Evolutionary conservation across 2,797 vertebrate genomes (phyloP).

Genomic region (Acanthis flammea): DNA sequence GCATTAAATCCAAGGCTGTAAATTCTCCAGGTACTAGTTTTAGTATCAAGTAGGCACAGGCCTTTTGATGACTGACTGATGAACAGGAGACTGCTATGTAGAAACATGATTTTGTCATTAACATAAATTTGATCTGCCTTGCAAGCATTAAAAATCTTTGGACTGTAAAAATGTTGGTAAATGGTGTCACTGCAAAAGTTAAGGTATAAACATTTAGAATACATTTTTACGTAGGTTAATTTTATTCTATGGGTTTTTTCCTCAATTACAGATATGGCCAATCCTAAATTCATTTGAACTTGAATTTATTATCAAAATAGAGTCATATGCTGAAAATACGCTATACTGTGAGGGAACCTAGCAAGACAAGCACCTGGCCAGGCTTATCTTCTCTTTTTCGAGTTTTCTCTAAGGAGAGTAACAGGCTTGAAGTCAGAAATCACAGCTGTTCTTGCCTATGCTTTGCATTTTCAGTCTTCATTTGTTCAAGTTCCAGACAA

Average conservation of each 20-base stretch:
- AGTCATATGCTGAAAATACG: neutral
- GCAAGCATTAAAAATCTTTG: neutral
- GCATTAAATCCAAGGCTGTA: neutral
- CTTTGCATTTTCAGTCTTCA: constrained; percentile 31
- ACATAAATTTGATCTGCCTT: neutral
- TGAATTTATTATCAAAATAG: neutral
- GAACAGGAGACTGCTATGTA: neutral
- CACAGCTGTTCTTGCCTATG: constrained; percentile 8
- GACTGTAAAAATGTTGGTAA: neutral
- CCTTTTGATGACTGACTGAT: neutral
- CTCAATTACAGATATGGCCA: neutral
- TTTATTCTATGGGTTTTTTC: neutral
- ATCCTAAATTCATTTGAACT: neutral
- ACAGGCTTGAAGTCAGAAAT: constrained; percentile 36
- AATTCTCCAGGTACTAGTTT: neutral
- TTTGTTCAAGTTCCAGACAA: constrained; percentile 49
- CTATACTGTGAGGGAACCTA: neutral
- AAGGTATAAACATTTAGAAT: neutral
- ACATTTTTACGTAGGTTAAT: neutral
- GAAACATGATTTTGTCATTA: neutral
- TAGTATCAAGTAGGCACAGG: neutral
- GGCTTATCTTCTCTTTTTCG: neutral
- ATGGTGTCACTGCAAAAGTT: neutral
- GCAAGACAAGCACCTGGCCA: neutral
- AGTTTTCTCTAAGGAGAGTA: neutral